A percentile compares a stretch with the other conserved stretches of the same genome.
Evolutionary conservation across 2,797 vertebrate genomes (phyloP).

Genomic region (Fistularia commersonii): DNA sequence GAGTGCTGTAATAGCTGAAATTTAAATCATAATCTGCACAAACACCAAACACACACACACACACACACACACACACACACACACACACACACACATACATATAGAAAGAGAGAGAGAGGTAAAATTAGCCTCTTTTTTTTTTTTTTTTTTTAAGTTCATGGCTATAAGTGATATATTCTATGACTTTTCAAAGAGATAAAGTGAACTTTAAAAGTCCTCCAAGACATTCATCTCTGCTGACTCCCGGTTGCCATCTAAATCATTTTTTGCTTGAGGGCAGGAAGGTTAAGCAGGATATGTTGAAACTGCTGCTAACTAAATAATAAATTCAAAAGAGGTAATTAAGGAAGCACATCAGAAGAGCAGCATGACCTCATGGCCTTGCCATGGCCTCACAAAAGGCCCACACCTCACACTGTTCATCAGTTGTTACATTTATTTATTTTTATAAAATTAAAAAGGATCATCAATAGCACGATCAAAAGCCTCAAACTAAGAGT

Average conservation of each 20-base stretch:
- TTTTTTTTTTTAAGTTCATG: conserved; percentile 1
- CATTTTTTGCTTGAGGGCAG: conserved; percentile 50
- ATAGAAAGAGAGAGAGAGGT: no score
- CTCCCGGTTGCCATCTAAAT: conserved; percentile 52
- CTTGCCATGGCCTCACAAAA: neutral
- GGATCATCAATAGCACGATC: no score
- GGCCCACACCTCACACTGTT: neutral
- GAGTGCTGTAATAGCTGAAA: conserved; percentile 6
- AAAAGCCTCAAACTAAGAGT: no score
- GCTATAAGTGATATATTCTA: conserved; percentile 42
- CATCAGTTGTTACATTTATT: neutral
- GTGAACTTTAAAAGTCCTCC: conserved; percentile 45
- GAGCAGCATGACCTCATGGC: conserved; percentile 39
- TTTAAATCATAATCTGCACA: neutral
- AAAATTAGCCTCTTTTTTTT: no score
- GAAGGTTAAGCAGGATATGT: conserved; percentile 69
- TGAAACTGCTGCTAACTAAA: conserved; percentile 54
- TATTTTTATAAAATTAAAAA: no score
- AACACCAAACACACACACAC: neutral
- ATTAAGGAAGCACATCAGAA: conserved; percentile 70
- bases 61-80: neutral
- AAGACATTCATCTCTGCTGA: conserved; percentile 40
- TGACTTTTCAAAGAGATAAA: conserved; percentile 49
- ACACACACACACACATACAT: neutral
- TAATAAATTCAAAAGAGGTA: conserved; percentile 71